Conservation (phyloP, 2,797 vertebrate genomes). For the Orientallactaga sibirica region DNA sequence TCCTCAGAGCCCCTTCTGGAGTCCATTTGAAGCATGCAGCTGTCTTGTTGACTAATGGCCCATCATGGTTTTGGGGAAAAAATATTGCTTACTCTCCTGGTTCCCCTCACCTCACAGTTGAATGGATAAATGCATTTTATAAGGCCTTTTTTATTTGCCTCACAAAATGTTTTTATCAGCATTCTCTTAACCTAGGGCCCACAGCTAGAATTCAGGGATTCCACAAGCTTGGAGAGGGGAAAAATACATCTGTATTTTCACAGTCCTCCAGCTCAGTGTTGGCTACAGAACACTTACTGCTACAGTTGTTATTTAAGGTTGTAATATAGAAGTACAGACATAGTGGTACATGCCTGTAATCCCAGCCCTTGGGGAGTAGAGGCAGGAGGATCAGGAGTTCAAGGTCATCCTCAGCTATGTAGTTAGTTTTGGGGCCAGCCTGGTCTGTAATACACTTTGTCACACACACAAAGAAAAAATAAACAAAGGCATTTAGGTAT, state of each 20-base stretch:
- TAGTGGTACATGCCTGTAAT: background rate
- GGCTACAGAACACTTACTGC: background rate
- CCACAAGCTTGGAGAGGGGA: background rate
- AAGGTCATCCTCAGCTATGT: background rate
- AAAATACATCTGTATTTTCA: background rate
- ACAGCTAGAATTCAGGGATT: slow-evolving; percentile 36
- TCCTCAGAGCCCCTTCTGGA: slow-evolving; percentile 13
- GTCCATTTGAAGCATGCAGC: background rate
- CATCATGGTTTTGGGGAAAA: slow-evolving; percentile 1
- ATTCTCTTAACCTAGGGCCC: slow-evolving; percentile 1
- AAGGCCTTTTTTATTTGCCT: slow-evolving; percentile 29
- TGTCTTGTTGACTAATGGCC: background rate
- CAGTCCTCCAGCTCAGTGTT: background rate
- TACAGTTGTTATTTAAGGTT: background rate
- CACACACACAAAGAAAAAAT: too few relatives aligned
- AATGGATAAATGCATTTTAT: slow-evolving; percentile 41
- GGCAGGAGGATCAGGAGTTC: too few relatives aligned
- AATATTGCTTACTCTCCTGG: background rate
- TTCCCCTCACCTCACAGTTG: slow-evolving; percentile 31
- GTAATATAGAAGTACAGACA: background rate
- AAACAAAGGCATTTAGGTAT: background rate
- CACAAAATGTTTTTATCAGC: background rate
- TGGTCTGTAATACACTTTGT: background rate
- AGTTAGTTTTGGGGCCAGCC: background rate
- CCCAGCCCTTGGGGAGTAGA: too few relatives aligned